These are phyloP conservation scores for Hipparchia sbordonii DNA, from an alignment of 2,888 invertebrate genomes.

Conservation along the genomic window DNA sequence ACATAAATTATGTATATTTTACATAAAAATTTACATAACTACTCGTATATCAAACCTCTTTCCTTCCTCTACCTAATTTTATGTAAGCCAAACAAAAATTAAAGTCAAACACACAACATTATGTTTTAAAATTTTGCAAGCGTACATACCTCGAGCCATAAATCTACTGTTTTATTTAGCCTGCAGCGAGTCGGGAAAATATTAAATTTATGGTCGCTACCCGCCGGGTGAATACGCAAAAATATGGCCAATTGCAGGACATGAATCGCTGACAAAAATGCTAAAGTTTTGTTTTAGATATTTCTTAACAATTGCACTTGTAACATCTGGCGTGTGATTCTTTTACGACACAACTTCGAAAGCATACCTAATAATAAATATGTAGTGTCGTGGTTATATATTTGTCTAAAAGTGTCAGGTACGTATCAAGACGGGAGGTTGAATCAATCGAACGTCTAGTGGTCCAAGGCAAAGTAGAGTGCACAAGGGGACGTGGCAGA, in stretches of 20 bases:
- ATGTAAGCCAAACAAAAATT: conserved; percentile 15
- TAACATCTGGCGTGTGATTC: background rate
- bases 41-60: background rate
- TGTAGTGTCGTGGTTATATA: no score
- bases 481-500: no score
- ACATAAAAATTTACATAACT: background rate
- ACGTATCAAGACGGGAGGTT: no score
- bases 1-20: background rate
- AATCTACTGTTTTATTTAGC: conserved; percentile 27
- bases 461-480: no score
- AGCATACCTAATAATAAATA: no score
- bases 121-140: conserved; percentile 12
- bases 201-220: conserved; percentile 34
- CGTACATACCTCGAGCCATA: conserved; percentile 10
- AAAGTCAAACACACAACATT: conserved; percentile 11
- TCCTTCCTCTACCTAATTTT: background rate
- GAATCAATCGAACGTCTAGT: no score
- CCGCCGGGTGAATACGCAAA: conserved; percentile 29
- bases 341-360: background rate
- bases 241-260: conserved; percentile 18
- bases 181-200: conserved; percentile 28
- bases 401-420: no score
- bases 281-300: conserved; percentile 1
- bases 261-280: conserved; percentile 18
- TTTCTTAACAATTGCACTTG: conserved; percentile 7